Conservation (phyloP, 2,113 vertebrate species). For the Actenoides hombroni region DNA sequence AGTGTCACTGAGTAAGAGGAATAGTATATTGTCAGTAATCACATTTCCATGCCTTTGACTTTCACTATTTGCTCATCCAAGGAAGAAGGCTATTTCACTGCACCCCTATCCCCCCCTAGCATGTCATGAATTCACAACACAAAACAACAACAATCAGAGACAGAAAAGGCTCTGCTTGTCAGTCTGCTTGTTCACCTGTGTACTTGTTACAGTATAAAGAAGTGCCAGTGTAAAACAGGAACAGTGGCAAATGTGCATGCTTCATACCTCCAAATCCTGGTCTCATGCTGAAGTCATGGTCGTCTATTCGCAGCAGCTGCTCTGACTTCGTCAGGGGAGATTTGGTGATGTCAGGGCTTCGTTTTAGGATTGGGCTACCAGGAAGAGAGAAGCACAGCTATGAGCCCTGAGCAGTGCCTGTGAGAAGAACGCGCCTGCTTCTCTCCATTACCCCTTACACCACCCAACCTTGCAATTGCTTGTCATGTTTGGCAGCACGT, state of each 20-base stretch:
- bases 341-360: conserved; percentile 96
- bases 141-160: not conserved
- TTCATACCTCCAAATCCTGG: conserved; percentile 94
- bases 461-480: not conserved
- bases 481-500: not conserved
- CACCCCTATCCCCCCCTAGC: accelerated
- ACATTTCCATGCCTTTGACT: not conserved
- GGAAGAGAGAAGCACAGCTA: not conserved
- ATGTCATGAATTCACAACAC: not conserved
- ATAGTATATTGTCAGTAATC: not conserved
- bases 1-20: not conserved
- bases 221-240: not conserved
- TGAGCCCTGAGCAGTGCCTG: not conserved
- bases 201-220: not conserved
- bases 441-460: not conserved
- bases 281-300: conserved; percentile 98
- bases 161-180: not conserved
- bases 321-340: conserved; percentile 93
- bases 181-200: not conserved
- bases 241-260: accelerated
- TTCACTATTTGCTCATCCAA: not conserved
- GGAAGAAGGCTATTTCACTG: not conserved
- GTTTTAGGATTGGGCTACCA: conserved; percentile 86
- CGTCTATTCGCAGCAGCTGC: conserved; percentile 94
- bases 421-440: accelerated